phyloP scores from a whole-genome alignment of 2,797 vertebrate species.

The Ammospiza maritima region DNA sequence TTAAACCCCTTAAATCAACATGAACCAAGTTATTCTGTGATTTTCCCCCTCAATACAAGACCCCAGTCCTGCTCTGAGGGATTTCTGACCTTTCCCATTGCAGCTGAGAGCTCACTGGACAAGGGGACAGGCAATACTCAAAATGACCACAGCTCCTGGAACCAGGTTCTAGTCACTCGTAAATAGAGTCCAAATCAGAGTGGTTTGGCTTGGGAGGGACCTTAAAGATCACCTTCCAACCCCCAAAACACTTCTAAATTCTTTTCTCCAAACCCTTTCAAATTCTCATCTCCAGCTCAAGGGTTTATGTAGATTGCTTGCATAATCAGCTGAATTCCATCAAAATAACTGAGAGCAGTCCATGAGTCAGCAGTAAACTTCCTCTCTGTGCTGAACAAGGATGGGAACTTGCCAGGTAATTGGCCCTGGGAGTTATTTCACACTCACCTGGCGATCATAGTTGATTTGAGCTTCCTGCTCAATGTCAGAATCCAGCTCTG shows the following conservation, averaged over 20 bases:
- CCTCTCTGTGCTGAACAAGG: neutral
- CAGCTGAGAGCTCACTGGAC: neutral
- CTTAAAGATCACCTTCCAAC: neutral
- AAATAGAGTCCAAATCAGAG: neutral
- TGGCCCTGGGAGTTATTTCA: neutral
- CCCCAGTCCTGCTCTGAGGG: neutral
- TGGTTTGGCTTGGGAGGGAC: neutral
- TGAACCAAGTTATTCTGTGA: neutral
- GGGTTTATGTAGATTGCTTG: neutral
- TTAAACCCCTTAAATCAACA: neutral
- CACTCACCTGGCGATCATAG: slow-evolving; percentile 92
- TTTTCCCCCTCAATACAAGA: neutral
- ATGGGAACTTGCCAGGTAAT: neutral
- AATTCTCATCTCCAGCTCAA: neutral
- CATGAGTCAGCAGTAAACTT: neutral
- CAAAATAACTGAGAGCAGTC: neutral
- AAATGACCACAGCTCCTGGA: neutral
- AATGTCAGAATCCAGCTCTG: slow-evolving; percentile 95
- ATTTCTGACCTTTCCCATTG: neutral
- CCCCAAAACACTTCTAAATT: neutral
- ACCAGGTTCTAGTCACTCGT: neutral
- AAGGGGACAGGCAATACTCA: neutral
- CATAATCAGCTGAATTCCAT: neutral
- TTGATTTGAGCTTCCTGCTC: slow-evolving; percentile 96
- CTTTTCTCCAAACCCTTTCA: neutral